Conservation (phyloP, 2,888 invertebrate species). For the Allygus modestus region DNA sequence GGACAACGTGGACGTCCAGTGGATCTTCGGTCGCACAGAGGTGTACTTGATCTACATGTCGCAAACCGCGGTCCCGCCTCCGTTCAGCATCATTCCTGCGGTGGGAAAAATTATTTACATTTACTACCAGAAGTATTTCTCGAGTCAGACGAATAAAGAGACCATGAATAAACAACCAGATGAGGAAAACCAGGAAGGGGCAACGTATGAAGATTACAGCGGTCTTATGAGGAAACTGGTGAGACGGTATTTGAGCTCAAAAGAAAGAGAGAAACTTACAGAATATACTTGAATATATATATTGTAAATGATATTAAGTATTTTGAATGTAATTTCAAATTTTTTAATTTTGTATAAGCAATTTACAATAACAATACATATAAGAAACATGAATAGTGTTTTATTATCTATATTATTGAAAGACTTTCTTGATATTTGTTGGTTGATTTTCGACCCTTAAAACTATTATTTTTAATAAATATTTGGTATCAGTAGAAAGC, state of each 20-base stretch:
- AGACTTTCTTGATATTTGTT: too few relatives aligned
- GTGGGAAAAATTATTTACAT: background rate
- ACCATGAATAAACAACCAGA: background rate
- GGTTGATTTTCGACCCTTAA: too few relatives aligned
- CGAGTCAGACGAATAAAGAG: background rate
- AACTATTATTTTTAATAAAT: too few relatives aligned
- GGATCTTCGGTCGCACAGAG: slow-evolving; percentile 85
- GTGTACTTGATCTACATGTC: slow-evolving; percentile 86
- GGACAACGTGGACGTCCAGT: slow-evolving; percentile 84
- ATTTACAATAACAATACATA: too few relatives aligned
- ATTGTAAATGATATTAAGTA: too few relatives aligned
- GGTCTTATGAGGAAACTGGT: slow-evolving; percentile 18
- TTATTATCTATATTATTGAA: too few relatives aligned
- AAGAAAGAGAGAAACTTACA: background rate
- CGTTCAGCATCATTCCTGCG: slow-evolving; percentile 82
- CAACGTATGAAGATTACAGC: background rate
- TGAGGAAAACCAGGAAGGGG: background rate
- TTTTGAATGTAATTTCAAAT: too few relatives aligned
- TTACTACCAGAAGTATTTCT: background rate
- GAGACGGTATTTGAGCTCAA: slow-evolving; percentile 1
- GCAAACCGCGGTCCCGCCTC: slow-evolving; percentile 83
- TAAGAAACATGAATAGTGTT: too few relatives aligned
- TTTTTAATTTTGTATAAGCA: too few relatives aligned
- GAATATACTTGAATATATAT: too few relatives aligned
- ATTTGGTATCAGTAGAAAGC: too few relatives aligned